A percentile compares a stretch with the other conserved stretches of the same genome.
Conservation (phyloP, 30 jellyfish, hydroid and myxozoan species). For the Euphysa ruthae region DNA sequence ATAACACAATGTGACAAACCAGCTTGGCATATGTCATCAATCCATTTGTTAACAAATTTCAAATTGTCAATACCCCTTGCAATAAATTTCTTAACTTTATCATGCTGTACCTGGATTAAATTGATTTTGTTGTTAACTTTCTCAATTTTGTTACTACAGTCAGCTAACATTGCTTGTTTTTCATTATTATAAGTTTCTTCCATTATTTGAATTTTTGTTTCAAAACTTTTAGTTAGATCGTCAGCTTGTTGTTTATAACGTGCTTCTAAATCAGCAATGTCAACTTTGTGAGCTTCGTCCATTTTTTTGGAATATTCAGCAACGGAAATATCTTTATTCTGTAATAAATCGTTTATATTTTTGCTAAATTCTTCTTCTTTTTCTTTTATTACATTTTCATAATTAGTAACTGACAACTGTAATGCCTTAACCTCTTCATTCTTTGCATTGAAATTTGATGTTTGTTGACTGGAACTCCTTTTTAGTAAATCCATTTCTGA, state of each 20-base stretch:
- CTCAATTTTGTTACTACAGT: neutral
- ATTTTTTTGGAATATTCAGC: neutral
- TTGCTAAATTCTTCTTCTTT: constrained; percentile 29
- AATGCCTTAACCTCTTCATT: neutral
- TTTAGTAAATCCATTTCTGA: constrained; percentile 2
- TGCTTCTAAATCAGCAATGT: constrained; percentile 11
- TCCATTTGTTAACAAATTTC: neutral
- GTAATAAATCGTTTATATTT: neutral
- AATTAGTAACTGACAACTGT: neutral
- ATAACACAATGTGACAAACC: too few species aligned
- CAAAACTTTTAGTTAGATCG: constrained; percentile 4
- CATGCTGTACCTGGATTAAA: neutral
- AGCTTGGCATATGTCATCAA: neutral
- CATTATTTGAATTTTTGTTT: neutral
- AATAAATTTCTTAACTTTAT: neutral
- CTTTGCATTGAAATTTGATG: neutral
- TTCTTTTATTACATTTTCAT: neutral
- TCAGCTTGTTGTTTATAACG: constrained; percentile 13
- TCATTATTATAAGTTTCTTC: neutral
- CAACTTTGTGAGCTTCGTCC: constrained; percentile 24
- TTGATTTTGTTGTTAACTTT: neutral
- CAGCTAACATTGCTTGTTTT: neutral
- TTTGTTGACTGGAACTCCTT: neutral
- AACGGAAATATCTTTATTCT: constrained; percentile 31
- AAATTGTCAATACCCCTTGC: neutral